Evolutionary conservation across 2,113 vertebrate species (phyloP).

Genomic region (Zeus faber): DNA sequence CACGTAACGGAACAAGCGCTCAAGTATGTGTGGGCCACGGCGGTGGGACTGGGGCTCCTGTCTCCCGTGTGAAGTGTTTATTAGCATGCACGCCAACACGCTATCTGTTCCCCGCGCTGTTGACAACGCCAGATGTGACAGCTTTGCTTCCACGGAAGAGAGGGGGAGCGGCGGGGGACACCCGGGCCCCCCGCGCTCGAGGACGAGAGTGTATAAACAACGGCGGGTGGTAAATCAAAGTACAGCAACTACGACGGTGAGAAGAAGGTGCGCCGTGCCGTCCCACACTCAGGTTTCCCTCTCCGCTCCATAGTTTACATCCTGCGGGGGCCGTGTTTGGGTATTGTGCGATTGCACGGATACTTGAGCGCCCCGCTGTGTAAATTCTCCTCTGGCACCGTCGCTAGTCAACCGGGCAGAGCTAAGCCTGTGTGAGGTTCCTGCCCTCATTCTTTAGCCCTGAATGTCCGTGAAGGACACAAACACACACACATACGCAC

Average conservation of each 20-base stretch:
- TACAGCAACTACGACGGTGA: neutral
- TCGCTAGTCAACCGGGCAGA: constrained; percentile 1
- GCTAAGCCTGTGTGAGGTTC: neutral
- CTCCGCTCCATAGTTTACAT: too few relatives aligned
- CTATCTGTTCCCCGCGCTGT: constrained; percentile 48
- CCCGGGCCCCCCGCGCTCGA: constrained; percentile 9
- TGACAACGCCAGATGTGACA: constrained; percentile 42
- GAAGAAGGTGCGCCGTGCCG: too few relatives aligned
- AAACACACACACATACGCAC: neutral
- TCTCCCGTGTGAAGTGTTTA: constrained; percentile 55
- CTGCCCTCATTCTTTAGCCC: constrained; percentile 1
- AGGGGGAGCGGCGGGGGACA: neutral
- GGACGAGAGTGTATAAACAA: constrained; percentile 9
- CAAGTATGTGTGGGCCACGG: constrained; percentile 21
- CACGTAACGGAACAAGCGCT: constrained; percentile 62
- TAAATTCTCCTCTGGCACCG: constrained; percentile 7
- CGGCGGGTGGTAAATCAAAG: constrained; percentile 8
- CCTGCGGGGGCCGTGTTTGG: too few relatives aligned
- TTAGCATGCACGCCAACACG: constrained; percentile 24
- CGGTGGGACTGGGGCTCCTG: constrained; percentile 39
- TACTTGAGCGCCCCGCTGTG: neutral
- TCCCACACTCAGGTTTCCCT: too few relatives aligned
- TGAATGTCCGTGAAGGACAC: constrained; percentile 1
- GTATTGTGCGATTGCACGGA: constrained; percentile 16
- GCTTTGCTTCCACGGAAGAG: constrained; percentile 40